Conservation (phyloP, 1,140 invertebrate genomes). For the Monomorium pharaonis region DNA sequence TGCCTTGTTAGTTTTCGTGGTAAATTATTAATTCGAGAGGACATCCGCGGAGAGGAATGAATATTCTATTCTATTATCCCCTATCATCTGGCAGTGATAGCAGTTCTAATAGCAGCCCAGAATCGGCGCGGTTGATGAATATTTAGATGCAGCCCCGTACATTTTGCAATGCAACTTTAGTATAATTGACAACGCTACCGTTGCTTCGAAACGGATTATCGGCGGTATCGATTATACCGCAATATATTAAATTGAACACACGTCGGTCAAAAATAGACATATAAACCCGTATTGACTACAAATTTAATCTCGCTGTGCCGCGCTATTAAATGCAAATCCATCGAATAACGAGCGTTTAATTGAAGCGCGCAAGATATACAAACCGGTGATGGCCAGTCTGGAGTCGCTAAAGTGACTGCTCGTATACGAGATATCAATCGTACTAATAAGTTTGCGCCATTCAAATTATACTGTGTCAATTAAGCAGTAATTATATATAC, state of each 20-base stretch:
- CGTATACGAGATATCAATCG: constrained; percentile 34
- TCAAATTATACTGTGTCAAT: constrained; percentile 1
- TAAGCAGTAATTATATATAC: not conserved
- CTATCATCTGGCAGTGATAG: not conserved
- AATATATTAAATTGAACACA: constrained; percentile 57
- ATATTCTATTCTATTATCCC: constrained; percentile 36
- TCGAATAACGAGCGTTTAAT: constrained; percentile 56
- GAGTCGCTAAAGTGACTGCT: constrained; percentile 12
- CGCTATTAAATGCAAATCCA: constrained; percentile 55
- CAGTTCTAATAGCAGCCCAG: constrained; percentile 11
- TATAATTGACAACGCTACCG: constrained; percentile 49
- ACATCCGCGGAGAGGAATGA: constrained; percentile 14
- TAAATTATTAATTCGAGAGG: constrained; percentile 34
- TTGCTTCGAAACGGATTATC: constrained; percentile 30
- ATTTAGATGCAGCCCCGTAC: constrained; percentile 40
- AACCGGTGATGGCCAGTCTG: constrained; percentile 4
- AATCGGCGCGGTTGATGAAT: constrained; percentile 44
- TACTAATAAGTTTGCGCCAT: constrained; percentile 16
- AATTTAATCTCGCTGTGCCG: constrained; percentile 51
- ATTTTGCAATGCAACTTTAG: constrained; percentile 49
- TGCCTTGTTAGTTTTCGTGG: not conserved
- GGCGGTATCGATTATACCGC: constrained; percentile 45
- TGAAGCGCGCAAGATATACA: constrained; percentile 48
- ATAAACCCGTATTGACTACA: constrained; percentile 51
- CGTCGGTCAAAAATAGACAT: constrained; percentile 45